A percentile compares a stretch with the other conserved stretches of the same genome.
phyloP scores from a whole-genome alignment of 2,113 vertebrate genomes.

The Ploceus nigricollis region DNA sequence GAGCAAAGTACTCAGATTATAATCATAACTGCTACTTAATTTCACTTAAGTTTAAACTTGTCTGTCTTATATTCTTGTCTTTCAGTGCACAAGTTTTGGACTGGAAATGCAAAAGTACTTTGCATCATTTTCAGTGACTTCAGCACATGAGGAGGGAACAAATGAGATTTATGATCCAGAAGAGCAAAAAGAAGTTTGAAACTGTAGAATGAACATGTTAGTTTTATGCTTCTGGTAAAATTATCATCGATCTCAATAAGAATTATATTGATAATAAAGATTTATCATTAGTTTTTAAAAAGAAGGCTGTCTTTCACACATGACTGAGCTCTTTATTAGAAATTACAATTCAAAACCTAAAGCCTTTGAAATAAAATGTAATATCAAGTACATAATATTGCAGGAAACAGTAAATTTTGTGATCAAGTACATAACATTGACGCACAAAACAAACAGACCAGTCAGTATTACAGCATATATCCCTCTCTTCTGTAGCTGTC shows the following conservation, averaged over 20 bases:
- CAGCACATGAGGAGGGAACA: background rate
- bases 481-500: background rate
- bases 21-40: background rate
- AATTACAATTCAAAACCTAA: background rate
- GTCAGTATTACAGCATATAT: background rate
- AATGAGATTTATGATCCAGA: background rate
- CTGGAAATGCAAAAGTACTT: background rate
- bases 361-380: background rate
- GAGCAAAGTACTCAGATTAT: background rate
- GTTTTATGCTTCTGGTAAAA: background rate
- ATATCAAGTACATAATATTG: background rate
- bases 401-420: background rate
- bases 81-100: background rate
- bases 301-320: background rate
- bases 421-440: background rate
- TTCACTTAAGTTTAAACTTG: background rate
- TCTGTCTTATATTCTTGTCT: background rate
- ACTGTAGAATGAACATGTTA: background rate
- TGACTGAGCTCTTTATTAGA: background rate
- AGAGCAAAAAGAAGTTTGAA: background rate
- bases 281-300: background rate
- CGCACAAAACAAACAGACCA: background rate
- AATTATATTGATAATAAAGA: background rate
- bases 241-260: background rate
- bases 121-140: background rate